Conservation (phyloP, 2,888 invertebrate species). For the Agrotis exclamationis region DNA sequence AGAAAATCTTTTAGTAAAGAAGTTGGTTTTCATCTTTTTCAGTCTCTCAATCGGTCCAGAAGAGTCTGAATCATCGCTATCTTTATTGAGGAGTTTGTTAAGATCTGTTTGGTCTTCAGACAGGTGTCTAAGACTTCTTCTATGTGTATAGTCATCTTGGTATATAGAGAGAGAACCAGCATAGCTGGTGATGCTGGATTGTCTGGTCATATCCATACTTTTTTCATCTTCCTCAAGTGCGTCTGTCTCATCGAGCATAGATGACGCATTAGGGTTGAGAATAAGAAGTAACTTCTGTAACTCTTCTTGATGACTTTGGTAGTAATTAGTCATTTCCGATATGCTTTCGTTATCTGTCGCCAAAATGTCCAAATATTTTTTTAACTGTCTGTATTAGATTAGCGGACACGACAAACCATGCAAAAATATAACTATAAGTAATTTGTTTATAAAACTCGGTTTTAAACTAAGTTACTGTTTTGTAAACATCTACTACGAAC, state of each 20-base stretch:
- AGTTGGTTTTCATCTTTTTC: slow-evolving; percentile 92
- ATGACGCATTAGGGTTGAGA: slow-evolving; percentile 82
- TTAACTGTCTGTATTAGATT: slow-evolving; percentile 85
- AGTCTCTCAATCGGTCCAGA: slow-evolving; percentile 89
- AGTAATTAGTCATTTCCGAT: slow-evolving; percentile 84
- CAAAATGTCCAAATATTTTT: slow-evolving; percentile 92
- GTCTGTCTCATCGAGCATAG: slow-evolving; percentile 83
- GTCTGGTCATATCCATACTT: slow-evolving; percentile 75
- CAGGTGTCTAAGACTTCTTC: slow-evolving; percentile 82
- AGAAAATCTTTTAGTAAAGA: slow-evolving; percentile 92
- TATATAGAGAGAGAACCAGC: slow-evolving; percentile 82
- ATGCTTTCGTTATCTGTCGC: slow-evolving; percentile 87
- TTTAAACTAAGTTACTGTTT: slow-evolving; percentile 59
- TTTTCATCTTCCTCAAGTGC: slow-evolving; percentile 83
- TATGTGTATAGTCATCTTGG: slow-evolving; percentile 82
- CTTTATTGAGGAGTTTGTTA: slow-evolving; percentile 89
- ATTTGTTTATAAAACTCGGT: slow-evolving; percentile 65
- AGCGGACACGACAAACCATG: slow-evolving; percentile 87
- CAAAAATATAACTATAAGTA: slow-evolving; percentile 85
- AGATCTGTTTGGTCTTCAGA: slow-evolving; percentile 86
- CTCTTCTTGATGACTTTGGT: slow-evolving; percentile 85
- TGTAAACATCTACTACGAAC: slow-evolving; percentile 63
- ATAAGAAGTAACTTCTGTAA: slow-evolving; percentile 82
- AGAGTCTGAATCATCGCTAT: slow-evolving; percentile 84
- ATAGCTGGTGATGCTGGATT: slow-evolving; percentile 79